Evolutionary conservation across 1,140 invertebrate species (phyloP).

Genomic region (Caenorhabditis briggsae): DNA sequence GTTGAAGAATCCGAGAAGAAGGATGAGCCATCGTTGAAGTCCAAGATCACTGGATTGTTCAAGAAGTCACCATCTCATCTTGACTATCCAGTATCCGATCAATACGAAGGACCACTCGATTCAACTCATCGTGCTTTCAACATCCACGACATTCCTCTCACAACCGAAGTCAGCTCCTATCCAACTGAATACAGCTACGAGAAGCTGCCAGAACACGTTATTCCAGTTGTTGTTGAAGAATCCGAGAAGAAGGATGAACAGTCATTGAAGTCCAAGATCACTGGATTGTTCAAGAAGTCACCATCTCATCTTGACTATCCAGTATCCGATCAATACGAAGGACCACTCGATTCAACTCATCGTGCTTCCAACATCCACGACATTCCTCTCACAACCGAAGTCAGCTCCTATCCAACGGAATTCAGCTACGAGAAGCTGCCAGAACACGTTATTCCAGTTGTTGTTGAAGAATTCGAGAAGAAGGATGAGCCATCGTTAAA

Average conservation of each 20-base stretch:
- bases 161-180: background rate
- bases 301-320: constrained; percentile 18
- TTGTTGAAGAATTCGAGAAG: background rate
- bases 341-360: constrained; percentile 19
- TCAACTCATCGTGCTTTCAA: constrained; percentile 1
- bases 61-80: constrained; percentile 41
- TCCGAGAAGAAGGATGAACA: constrained; percentile 14
- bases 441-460: background rate
- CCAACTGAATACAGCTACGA: constrained; percentile 34
- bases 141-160: constrained; percentile 7
- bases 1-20: constrained; percentile 35
- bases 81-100: constrained; percentile 31
- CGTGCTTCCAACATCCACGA: background rate
- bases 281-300: constrained; percentile 16
- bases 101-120: constrained; percentile 29
- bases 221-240: constrained; percentile 22
- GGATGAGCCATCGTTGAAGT: constrained; percentile 17
- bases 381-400: background rate
- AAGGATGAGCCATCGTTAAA: background rate
- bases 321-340: background rate
- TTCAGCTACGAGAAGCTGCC: constrained; percentile 1
- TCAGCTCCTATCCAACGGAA: background rate
- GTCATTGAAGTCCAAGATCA: constrained; percentile 14
- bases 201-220: constrained; percentile 4
- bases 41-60: constrained; percentile 26